These are phyloP conservation scores for Indri indri DNA, from an alignment of 2,113 vertebrate species.

Conservation along the genomic window DNA sequence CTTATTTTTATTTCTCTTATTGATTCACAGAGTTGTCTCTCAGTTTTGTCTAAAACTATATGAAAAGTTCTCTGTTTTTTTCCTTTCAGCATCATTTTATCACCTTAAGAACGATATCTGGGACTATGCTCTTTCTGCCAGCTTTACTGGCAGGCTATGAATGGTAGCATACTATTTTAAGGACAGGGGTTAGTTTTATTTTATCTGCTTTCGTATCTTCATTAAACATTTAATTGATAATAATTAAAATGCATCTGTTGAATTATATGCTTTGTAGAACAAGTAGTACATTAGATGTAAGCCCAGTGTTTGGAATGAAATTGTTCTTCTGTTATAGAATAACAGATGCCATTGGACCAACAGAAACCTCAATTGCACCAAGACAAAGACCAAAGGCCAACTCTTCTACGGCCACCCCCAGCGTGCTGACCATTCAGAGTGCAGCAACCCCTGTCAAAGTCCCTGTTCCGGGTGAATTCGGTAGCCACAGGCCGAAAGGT, in stretches of 20 bases:
- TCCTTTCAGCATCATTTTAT: background rate
- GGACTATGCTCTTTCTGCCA: background rate
- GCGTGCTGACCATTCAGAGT: slow-evolving; percentile 90
- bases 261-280: slow-evolving; percentile 2
- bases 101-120: background rate
- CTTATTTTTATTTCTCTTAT: slow-evolving; percentile 9
- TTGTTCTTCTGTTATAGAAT: slow-evolving; percentile 86
- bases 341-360: slow-evolving; percentile 95
- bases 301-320: background rate
- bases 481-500: slow-evolving; percentile 93
- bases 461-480: slow-evolving; percentile 85
- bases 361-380: slow-evolving; percentile 98
- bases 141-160: background rate
- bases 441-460: slow-evolving; percentile 94
- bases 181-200: background rate
- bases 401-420: slow-evolving; percentile 82
- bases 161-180: background rate
- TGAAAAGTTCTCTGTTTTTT: background rate
- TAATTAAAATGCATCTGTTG: slow-evolving; percentile 1
- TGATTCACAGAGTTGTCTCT: background rate
- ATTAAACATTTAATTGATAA: background rate
- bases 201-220: background rate
- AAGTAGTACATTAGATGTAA: slow-evolving; percentile 25
- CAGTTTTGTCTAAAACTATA: background rate
- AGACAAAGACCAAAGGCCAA: slow-evolving; percentile 96